Percentiles rank a stretch among this genome's conserved stretches.
Conservation (phyloP, 2,888 invertebrate genomes). For the Argynnis bischoffii region DNA sequence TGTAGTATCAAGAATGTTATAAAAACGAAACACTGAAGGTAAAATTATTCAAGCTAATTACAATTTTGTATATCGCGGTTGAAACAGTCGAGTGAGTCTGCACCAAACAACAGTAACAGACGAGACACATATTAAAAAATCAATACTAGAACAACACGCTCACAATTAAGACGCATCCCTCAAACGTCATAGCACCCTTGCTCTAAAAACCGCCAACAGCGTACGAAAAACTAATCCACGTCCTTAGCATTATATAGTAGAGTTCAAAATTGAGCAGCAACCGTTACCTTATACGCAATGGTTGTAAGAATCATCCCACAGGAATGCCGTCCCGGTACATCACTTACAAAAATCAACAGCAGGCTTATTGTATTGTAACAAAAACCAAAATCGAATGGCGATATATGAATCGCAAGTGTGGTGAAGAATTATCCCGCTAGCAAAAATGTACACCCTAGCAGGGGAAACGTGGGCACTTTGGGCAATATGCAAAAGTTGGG, state of each 20-base stretch:
- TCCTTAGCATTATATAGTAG: slow-evolving; percentile 44
- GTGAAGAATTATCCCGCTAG: slow-evolving; percentile 57
- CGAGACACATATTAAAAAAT: slow-evolving; percentile 72
- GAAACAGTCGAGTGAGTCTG: slow-evolving; percentile 36
- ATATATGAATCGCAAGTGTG: slow-evolving; percentile 42
- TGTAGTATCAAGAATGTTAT: not conserved
- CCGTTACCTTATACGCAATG: slow-evolving; percentile 39
- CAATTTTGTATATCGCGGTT: slow-evolving; percentile 31
- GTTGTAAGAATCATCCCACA: slow-evolving; percentile 43
- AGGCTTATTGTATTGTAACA: slow-evolving; percentile 43
- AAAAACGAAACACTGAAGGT: not conserved
- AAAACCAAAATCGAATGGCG: slow-evolving; percentile 48
- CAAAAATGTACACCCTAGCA: slow-evolving; percentile 62
- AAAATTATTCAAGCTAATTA: slow-evolving; percentile 31
- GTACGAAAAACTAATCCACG: slow-evolving; percentile 28
- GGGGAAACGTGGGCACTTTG: slow-evolving; percentile 74
- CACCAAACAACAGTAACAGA: slow-evolving; percentile 41
- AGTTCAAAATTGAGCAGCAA: slow-evolving; percentile 43
- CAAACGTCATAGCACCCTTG: slow-evolving; percentile 65
- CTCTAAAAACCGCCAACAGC: slow-evolving; percentile 41
- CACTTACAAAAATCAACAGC: slow-evolving; percentile 40
- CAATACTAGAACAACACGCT: slow-evolving; percentile 67
- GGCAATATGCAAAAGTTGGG: slow-evolving; percentile 80
- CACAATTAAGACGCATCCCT: slow-evolving; percentile 80
- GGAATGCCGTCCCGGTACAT: slow-evolving; percentile 41